Evolutionary conservation across 1,140 invertebrate species (phyloP), one percentile per base, ranked within the genome.

Genomic region (Lucilia cuprina): DNA sequence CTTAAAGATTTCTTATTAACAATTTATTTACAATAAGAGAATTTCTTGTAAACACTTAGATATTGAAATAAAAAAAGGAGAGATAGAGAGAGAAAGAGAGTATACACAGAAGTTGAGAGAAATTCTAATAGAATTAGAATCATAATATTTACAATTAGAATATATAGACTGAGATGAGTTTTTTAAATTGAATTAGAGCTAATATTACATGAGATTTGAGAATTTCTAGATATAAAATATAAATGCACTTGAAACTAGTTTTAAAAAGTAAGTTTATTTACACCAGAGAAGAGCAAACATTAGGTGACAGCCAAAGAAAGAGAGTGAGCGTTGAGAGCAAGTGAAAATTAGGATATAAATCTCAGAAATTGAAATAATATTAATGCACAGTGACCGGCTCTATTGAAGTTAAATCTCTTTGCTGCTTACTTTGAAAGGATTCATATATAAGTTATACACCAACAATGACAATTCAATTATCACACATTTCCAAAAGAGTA

Each of bases 331-430:
- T 14, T 55, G 19, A n/a, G 55, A 82, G 47, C 30, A n/a, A 82
- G 55, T 70, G 65, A 41, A 65, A 65, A 35, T 55, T 13, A 55
- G 50, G 12, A 17, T 14, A 55, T 21, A 70, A 13, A 50, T 50
- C 41, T 80, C 55, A 17, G 34, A 25, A 35, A 47, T 41, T n/a
- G 55, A 21, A 60, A 60, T 65, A 65, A 14, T 34, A 86, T 86
- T 86, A 87, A 87, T 88, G 87, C 87, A 87, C 87, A 87, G 84
- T 86, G 78, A 85, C 87, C 87, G 87, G 87, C 86, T 75, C 82
- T 47, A 50, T 84, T 84, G 83, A 84, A 84, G 84, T 82, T 60
- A 25, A 70, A 17, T 21, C 21, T 7, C 13, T 12, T 55, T 55
- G 7, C 12, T 4, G 50, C 12, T 41, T 41, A 41, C 7, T 10